Conservation (phyloP, 2,113 vertebrate genomes). For the Psilopogon haemacephalus region DNA sequence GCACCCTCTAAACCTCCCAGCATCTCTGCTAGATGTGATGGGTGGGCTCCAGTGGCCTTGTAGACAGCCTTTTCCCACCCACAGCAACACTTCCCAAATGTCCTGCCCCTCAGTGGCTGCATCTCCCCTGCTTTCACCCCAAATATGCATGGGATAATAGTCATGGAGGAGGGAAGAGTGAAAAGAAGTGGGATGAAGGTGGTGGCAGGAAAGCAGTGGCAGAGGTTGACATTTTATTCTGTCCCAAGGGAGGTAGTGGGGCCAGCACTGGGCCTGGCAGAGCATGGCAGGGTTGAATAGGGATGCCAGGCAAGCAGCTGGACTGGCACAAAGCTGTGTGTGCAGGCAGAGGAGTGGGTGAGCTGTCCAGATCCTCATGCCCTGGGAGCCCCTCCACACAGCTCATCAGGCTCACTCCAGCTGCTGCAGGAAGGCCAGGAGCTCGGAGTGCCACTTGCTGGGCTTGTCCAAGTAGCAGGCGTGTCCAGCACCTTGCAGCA, state of each 20-base stretch:
- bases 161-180: neutral
- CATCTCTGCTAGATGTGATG: neutral
- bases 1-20: neutral
- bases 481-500: conserved; percentile 89
- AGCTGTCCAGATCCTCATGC: neutral
- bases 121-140: neutral
- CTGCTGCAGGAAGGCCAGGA: conserved; percentile 84
- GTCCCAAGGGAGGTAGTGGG: neutral
- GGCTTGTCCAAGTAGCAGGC: conserved; percentile 95
- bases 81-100: neutral
- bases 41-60: neutral
- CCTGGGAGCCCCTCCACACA: rapidly evolving
- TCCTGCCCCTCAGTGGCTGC: neutral
- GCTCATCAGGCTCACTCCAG: conserved; percentile 47
- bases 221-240: conserved; percentile 39
- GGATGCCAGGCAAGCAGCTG: rapidly evolving
- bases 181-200: neutral
- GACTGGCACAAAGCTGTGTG: neutral
- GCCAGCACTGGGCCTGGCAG: neutral
- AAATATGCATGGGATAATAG: rapidly evolving
- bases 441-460: conserved; percentile 83
- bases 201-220: neutral
- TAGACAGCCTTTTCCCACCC: neutral
- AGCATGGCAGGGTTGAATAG: neutral
- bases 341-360: neutral